Conservation (phyloP, 2,113 vertebrate species). For the Azemiops feae region DNA sequence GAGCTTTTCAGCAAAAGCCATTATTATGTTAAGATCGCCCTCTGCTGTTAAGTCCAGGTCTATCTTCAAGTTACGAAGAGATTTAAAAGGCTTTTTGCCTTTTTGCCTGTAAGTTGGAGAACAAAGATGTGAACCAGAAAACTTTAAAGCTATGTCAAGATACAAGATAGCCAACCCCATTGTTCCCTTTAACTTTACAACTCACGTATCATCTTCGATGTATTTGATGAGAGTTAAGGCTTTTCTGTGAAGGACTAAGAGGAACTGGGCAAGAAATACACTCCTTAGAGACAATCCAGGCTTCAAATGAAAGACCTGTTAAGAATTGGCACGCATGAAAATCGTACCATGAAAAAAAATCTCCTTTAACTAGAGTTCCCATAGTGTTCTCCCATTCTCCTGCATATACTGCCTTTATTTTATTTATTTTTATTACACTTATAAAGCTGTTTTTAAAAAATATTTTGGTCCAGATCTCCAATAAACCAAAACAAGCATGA, state of each 20-base stretch:
- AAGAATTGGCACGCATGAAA: constrained; percentile 31
- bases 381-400: no score
- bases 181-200: constrained; percentile 33
- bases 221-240: constrained; percentile 95
- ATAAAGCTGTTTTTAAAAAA: background rate
- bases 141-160: background rate
- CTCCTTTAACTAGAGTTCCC: background rate
- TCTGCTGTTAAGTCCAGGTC: constrained; percentile 92
- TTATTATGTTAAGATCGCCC: constrained; percentile 93
- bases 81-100: constrained; percentile 92
- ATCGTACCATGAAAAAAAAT: background rate
- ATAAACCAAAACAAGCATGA: background rate
- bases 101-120: constrained; percentile 81
- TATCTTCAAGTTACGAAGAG: constrained; percentile 87
- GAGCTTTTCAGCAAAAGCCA: constrained; percentile 97
- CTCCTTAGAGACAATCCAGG: constrained; percentile 88
- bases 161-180: background rate
- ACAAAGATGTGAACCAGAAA: constrained; percentile 14
- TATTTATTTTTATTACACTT: background rate
- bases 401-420: background rate
- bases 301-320: constrained; percentile 92
- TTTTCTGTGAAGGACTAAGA: constrained; percentile 94
- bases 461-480: background rate
- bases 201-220: constrained; percentile 98
- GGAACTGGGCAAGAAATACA: constrained; percentile 92